A percentile compares a stretch with the other conserved stretches of the same genome.
These are phyloP conservation scores for Dryococelus australis DNA, from an alignment of 2,888 invertebrate genomes.

Conservation along the genomic window DNA sequence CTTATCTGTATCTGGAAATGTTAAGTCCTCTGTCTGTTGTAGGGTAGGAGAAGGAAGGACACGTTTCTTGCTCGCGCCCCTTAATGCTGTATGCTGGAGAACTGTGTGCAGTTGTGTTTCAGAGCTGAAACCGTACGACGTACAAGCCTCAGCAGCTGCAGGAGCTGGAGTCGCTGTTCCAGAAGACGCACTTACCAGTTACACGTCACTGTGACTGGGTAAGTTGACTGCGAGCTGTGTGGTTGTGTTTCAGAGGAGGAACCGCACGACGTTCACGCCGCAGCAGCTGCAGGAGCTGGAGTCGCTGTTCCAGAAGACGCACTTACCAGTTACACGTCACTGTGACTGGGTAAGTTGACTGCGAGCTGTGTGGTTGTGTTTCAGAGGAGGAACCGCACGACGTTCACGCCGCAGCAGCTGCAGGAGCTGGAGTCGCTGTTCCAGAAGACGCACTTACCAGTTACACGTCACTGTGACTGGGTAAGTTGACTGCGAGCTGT, in stretches of 20 bases:
- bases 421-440: constrained; percentile 88
- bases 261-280: constrained; percentile 92
- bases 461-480: too few relatives aligned
- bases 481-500: background rate
- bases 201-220: too few relatives aligned
- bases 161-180: constrained; percentile 89
- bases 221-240: too few relatives aligned
- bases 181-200: constrained; percentile 95
- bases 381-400: constrained; percentile 89
- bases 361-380: background rate
- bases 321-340: too few relatives aligned
- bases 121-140: constrained; percentile 90
- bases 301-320: constrained; percentile 91
- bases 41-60: too few relatives aligned
- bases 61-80: too few relatives aligned
- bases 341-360: too few relatives aligned
- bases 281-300: constrained; percentile 92
- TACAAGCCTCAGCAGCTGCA: constrained; percentile 94
- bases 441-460: too few relatives aligned
- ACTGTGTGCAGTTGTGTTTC: too few relatives aligned
- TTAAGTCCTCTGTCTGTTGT: too few relatives aligned
- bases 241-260: constrained; percentile 77
- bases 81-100: too few relatives aligned
- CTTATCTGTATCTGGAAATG: too few relatives aligned
- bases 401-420: constrained; percentile 92